phyloP scores from a whole-genome alignment of 2,797 vertebrate genomes.

The Hyperoplus lanceolatus region DNA sequence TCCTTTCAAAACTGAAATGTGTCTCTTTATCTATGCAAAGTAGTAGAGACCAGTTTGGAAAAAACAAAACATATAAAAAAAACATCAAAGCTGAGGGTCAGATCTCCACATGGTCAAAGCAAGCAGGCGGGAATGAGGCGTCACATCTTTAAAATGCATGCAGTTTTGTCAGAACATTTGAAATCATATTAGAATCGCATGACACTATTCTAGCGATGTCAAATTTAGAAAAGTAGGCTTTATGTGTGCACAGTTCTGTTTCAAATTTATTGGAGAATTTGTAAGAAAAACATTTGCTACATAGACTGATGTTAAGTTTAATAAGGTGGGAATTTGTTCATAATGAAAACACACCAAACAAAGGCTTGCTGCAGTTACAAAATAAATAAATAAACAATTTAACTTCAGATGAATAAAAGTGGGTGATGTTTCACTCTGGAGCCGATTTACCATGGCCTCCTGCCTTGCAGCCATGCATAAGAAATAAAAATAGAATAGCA shows the following conservation, averaged over 20 bases:
- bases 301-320: too few relatives aligned
- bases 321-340: too few relatives aligned
- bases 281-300: too few relatives aligned
- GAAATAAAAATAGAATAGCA: too few relatives aligned
- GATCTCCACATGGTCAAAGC: slow-evolving; percentile 1
- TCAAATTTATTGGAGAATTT: background rate
- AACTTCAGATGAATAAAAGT: too few relatives aligned
- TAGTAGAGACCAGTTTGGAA: background rate
- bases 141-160: background rate
- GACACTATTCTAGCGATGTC: background rate
- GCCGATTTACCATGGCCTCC: too few relatives aligned
- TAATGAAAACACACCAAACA: too few relatives aligned
- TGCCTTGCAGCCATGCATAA: too few relatives aligned
- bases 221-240: background rate
- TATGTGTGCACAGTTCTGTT: background rate
- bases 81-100: background rate
- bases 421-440: too few relatives aligned
- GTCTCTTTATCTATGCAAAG: background rate
- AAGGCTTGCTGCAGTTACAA: too few relatives aligned
- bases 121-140: background rate
- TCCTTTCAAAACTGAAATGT: background rate
- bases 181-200: background rate
- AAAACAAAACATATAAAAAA: background rate
- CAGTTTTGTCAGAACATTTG: background rate
- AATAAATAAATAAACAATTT: too few relatives aligned